These are phyloP conservation scores for Periparus ater DNA, from an alignment of 2,797 vertebrate genomes.

Conservation along the genomic window DNA sequence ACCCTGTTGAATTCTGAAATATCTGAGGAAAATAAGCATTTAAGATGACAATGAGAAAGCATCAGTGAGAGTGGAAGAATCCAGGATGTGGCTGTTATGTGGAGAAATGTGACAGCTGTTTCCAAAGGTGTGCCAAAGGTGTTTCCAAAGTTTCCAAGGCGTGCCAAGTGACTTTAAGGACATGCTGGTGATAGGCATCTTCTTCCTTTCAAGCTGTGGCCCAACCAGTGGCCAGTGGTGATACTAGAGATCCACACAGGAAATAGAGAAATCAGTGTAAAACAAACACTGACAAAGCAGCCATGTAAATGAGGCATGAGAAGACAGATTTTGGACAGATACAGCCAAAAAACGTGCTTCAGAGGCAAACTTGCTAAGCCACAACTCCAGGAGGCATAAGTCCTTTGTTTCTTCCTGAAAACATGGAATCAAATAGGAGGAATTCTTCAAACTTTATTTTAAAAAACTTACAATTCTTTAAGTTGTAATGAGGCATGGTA, in stretches of 20 bases:
- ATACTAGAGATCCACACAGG: background rate
- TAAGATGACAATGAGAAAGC: conserved; percentile 16
- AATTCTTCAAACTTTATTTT: background rate
- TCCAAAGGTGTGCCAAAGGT: background rate
- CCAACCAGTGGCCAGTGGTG: background rate
- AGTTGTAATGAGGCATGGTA: background rate
- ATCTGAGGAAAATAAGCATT: background rate
- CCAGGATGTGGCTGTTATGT: background rate
- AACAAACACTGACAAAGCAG: background rate
- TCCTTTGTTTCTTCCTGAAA: background rate
- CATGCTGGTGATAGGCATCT: background rate
- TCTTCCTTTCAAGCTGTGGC: background rate
- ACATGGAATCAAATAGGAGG: background rate
- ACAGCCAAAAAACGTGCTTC: background rate
- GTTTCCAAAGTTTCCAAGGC: background rate
- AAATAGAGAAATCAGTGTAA: background rate
- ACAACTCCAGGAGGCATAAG: background rate
- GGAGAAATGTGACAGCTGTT: background rate
- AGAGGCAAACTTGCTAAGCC: background rate
- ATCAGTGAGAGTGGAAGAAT: background rate
- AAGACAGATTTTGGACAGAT: background rate
- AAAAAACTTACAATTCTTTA: background rate
- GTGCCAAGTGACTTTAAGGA: background rate
- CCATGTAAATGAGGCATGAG: background rate
- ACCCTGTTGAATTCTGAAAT: conserved; percentile 8